These are phyloP conservation scores for Poecilia velifera DNA, from an alignment of 2,797 vertebrate species.

Conservation along the genomic window DNA sequence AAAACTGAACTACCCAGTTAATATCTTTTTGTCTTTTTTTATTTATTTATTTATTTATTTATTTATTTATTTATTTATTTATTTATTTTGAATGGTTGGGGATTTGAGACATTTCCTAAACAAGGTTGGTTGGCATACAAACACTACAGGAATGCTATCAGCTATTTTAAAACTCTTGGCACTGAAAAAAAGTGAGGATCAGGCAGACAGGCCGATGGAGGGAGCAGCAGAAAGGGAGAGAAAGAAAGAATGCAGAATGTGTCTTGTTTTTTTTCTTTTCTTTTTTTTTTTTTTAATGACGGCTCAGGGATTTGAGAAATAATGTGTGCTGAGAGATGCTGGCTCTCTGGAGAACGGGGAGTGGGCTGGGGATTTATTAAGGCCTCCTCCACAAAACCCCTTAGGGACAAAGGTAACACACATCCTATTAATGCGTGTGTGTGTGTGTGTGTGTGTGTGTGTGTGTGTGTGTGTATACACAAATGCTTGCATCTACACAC, in stretches of 20 bases:
- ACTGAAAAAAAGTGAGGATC: conserved; percentile 8
- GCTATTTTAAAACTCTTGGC: conserved; percentile 33
- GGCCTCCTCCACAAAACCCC: conserved; percentile 41
- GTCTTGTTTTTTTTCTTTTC: conserved; percentile 62
- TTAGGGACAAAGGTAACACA: conserved; percentile 51
- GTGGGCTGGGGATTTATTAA: conserved; percentile 68
- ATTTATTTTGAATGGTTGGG: background rate
- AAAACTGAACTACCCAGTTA: background rate
- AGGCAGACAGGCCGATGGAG: conserved; percentile 9
- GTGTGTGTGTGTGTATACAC: conserved; percentile 34
- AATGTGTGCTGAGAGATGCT: conserved; percentile 75
- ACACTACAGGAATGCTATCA: conserved; percentile 30
- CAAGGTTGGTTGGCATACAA: conserved; percentile 13
- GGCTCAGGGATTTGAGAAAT: conserved; percentile 71
- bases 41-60: background rate
- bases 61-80: no score
- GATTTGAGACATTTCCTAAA: background rate
- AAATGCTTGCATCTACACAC: conserved; percentile 33
- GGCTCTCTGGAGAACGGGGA: conserved; percentile 54
- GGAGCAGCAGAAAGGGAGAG: conserved; percentile 32
- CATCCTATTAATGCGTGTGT: conserved; percentile 31
- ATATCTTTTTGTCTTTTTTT: background rate
- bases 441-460: conserved; percentile 40
- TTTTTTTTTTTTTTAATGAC: conserved; percentile 64
- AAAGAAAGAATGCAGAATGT: conserved; percentile 69